Evolutionary conservation across 2,113 vertebrate genomes (phyloP).

Genomic region (Percopsis transmontana): DNA sequence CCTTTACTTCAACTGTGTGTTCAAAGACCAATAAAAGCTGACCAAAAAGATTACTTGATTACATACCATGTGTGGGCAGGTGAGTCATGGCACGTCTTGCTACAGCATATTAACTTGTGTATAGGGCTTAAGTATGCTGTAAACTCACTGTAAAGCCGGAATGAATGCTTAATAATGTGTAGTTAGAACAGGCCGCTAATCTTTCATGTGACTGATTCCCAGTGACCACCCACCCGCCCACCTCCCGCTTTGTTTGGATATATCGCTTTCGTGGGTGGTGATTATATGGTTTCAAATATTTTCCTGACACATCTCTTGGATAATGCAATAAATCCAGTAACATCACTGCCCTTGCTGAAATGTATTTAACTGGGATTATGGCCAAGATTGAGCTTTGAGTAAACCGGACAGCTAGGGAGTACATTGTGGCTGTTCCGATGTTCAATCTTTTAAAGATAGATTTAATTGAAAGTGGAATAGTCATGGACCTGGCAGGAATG

Average conservation of each 20-base stretch:
- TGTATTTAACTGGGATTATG: neutral
- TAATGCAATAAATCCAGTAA: neutral
- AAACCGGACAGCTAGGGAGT: neutral
- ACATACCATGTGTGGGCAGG: neutral
- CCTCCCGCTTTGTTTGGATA: neutral
- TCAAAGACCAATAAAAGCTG: neutral
- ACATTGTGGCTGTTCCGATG: slow-evolving; percentile 8
- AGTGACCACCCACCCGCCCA: neutral
- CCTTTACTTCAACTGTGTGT: slow-evolving; percentile 1
- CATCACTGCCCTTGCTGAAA: neutral
- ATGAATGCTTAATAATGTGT: neutral
- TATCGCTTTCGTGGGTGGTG: neutral
- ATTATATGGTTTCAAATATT: neutral
- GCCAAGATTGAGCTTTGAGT: neutral
- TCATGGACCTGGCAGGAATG: slow-evolving; percentile 30
- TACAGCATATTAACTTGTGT: neutral
- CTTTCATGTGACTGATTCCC: neutral
- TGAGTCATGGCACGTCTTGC: neutral
- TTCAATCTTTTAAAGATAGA: slow-evolving; percentile 17
- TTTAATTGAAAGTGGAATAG: neutral
- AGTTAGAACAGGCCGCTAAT: too few species aligned
- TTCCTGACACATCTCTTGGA: neutral
- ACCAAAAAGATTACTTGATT: neutral
- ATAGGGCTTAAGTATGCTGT: neutral
- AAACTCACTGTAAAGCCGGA: neutral